Base-by-base conservation (phyloP, 2,888 invertebrate species). In the Conops quadrifasciatus region DNA sequence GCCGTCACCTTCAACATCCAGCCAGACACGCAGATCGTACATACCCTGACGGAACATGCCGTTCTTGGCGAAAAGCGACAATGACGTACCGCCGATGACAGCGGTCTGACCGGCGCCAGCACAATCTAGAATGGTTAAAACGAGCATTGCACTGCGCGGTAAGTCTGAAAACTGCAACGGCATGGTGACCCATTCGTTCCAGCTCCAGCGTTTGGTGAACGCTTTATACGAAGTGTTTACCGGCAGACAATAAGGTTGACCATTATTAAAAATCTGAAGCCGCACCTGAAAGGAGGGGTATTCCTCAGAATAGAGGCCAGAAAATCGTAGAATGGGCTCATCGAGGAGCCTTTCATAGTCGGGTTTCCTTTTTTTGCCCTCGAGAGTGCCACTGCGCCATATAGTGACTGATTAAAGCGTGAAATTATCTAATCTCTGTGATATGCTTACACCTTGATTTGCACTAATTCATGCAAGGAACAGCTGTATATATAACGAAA, bases 161-260 rank as follows among this genome's bases (percentile, higher is more conserved):
- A 98, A 86, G 84, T 98, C 97, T 81, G 94, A 94, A 86, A 93
- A 97, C 83, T 92, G 92, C 45, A 98, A 89, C 0, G 98, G 97
- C 70, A 98, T 87, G 0, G 91, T 92, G 45, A 98, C 89, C 97
- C 98, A 98, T 87, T 98, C 97, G 84, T 97, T 98, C 98, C 98
- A 98, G 82, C 96, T 97, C 96, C 96, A 98, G 79, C 97, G 88
- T 69, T 93, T 94, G 26, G 92, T 92, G 81, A 98, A 98, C 1
- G 95, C 89, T 85, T 97, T 98, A 82, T 97, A 97, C 0, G 96
- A 92, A 1, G 97, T 96, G 51, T 92, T 91, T 16, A 96, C 93
- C 0, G 97, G 95, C 75, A 97, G 86, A 19, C 95, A 93, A 2
- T 97, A 88, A 0, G 94, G 92, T 67, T 91, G 89, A 65, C 93